Evolutionary conservation across 1,140 invertebrate species (phyloP).

Genomic region (Trachymyrmex cornetzi): DNA sequence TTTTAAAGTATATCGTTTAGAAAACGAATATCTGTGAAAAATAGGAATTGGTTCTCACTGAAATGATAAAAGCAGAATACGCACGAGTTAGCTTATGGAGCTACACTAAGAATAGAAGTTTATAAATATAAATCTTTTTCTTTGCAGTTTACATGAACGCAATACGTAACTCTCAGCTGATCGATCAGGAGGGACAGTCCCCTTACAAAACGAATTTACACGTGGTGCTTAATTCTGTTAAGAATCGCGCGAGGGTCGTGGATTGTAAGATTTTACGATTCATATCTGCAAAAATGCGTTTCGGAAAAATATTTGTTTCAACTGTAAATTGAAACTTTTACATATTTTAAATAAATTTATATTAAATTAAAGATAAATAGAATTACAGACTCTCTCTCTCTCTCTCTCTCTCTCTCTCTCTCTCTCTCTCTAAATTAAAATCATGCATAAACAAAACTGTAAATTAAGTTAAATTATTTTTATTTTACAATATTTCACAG

Average conservation of each 20-base stretch:
- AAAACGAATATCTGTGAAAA: slow-evolving; percentile 17
- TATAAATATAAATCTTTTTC: slow-evolving; percentile 31
- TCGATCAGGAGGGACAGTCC: background rate
- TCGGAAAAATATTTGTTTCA: background rate
- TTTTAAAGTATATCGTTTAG: background rate
- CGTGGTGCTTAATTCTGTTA: slow-evolving; percentile 66
- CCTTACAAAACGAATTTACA: slow-evolving; percentile 39
- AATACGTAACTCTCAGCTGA: slow-evolving; percentile 28
- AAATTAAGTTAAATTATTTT: background rate
- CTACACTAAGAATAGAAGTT: slow-evolving; percentile 52
- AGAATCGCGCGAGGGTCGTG: slow-evolving; percentile 27
- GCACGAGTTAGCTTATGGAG: background rate
- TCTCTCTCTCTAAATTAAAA: background rate
- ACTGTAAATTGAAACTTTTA: background rate
- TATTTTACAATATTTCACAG: background rate
- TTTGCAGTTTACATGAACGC: slow-evolving; percentile 26
- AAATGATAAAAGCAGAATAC: background rate
- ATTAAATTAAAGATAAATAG: background rate
- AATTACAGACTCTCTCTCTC: background rate
- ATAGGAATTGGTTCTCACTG: background rate
- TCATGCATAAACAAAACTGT: background rate
- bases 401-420: too few species aligned
- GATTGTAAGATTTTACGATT: slow-evolving; percentile 12
- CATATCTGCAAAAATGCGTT: background rate
- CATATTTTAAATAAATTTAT: slow-evolving; percentile 3